Evolutionary conservation across 2,888 invertebrate species (phyloP).

Genomic region (Acrobeloides nanus): DNA sequence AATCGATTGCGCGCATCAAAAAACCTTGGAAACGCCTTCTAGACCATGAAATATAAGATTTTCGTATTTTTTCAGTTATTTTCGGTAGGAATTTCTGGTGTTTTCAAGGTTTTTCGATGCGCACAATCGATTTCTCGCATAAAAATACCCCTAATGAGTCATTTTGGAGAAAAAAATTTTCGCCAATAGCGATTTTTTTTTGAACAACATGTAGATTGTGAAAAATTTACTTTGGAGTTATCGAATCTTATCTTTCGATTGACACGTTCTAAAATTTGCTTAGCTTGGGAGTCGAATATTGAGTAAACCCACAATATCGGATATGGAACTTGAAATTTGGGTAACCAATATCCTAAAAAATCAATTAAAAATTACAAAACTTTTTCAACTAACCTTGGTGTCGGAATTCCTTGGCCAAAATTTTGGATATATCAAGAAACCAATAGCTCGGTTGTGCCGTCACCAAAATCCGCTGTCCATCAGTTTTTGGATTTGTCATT

Average conservation of each 20-base stretch:
- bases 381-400: slow-evolving; percentile 53
- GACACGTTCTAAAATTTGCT: slow-evolving; percentile 53
- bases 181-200: too few species aligned
- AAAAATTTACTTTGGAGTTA: slow-evolving; percentile 52
- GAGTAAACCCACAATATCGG: slow-evolving; percentile 55
- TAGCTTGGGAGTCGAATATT: slow-evolving; percentile 56
- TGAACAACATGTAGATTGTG: too few species aligned
- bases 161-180: too few species aligned
- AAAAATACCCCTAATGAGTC: too few species aligned
- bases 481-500: slow-evolving; percentile 56
- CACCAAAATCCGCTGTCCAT: slow-evolving; percentile 55
- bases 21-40: too few species aligned
- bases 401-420: slow-evolving; percentile 57
- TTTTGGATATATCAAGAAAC: slow-evolving; percentile 58
- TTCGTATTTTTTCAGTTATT: too few species aligned
- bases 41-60: too few species aligned
- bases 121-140: too few species aligned
- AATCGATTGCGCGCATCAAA: too few species aligned
- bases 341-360: slow-evolving; percentile 55
- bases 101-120: too few species aligned
- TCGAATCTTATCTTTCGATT: slow-evolving; percentile 50
- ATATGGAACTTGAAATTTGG: slow-evolving; percentile 55
- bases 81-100: too few species aligned
- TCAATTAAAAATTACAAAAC: not conserved
- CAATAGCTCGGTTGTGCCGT: slow-evolving; percentile 53